A percentile compares a stretch with the other conserved stretches of the same genome.
These are phyloP conservation scores for Musca domestica DNA, from an alignment of 1,140 invertebrate species.

Conservation along the genomic window DNA sequence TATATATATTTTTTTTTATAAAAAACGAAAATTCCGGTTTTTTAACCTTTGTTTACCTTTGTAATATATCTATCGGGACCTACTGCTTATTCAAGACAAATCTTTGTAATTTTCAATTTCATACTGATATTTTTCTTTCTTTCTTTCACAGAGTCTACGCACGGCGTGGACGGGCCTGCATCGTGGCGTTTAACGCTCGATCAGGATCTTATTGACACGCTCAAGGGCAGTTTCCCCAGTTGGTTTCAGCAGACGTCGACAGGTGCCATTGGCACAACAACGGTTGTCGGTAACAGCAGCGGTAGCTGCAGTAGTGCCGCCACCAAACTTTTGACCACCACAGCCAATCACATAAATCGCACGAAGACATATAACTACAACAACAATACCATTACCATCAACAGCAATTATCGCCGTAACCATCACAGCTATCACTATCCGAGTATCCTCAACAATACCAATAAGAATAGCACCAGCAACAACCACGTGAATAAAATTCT, in stretches of 20 bases:
- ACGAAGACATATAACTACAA: conserved; percentile 36
- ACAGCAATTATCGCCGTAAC: neutral
- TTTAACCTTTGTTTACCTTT: no score
- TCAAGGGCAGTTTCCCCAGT: conserved; percentile 85
- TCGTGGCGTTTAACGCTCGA: conserved; percentile 89
- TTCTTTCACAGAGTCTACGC: conserved; percentile 68
- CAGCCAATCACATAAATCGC: conserved; percentile 22
- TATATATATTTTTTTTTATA: no score
- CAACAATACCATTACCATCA: conserved; percentile 18
- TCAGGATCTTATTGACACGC: conserved; percentile 84
- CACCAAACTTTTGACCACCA: conserved; percentile 41
- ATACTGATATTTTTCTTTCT: neutral
- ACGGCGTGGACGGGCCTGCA: conserved; percentile 73
- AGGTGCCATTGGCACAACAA: conserved; percentile 9
- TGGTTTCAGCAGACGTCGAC: conserved; percentile 69
- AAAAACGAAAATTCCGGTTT: no score
- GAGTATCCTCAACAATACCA: neutral
- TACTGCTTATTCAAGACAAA: no score
- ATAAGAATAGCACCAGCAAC: conserved; percentile 11
- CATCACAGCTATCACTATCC: conserved; percentile 15
- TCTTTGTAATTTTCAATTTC: no score
- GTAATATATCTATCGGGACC: no score
- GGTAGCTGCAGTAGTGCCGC: conserved; percentile 47
- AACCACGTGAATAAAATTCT: neutral
- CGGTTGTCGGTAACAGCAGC: conserved; percentile 36